Base-by-base conservation (phyloP, 2,797 vertebrate genomes). In the Cryptoblepharus egeriae region DNA sequence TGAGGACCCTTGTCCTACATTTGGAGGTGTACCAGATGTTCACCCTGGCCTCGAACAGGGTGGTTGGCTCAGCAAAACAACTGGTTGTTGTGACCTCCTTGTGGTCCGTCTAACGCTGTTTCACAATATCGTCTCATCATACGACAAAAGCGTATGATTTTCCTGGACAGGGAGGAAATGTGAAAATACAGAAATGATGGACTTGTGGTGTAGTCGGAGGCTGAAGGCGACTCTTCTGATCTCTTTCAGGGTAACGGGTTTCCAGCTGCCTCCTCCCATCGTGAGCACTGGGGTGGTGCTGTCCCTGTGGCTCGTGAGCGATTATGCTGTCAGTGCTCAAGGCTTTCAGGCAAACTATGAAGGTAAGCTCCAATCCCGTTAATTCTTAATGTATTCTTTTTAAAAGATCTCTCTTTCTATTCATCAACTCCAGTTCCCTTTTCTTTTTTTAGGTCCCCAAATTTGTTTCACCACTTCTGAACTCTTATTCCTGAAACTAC, bases 321-420 rank as follows among this genome's bases (percentile, higher is more conserved):
- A 99, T 95, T 99, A 99, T 0, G 98, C 98, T 0, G 98, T 99
- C 92, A 99, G 99, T 1, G 99, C 98, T 58, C 99, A 99, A 94
- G 99, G 99, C 90, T 99, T 99, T 93, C 97, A 96, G 85, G 98
- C 98, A 26, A 93, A 69, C 94, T 99, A 98, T 3, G 98, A 99
- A 97, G 98, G 99, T 99, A 97, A 96, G 92, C 88, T 32, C 67
- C 11, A n/a, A n/a, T n/a, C n/a, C n/a, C n/a, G n/a, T n/a, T n/a
- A n/a, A n/a, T n/a, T n/a, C n/a, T n/a, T n/a, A n/a, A n/a, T n/a
- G n/a, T 58, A 58, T 58, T 24, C 20, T 67, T 24, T 16, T 77
- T 60, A 7, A 24, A 39, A 28, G 11, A 42, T 6, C 20, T n/a
- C 16, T 30, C 12, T 37, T 42, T 69, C 80, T 82, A 2, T 22